Conservation (phyloP, 2,797 vertebrate species). For the Phoxinus dragarum region DNA sequence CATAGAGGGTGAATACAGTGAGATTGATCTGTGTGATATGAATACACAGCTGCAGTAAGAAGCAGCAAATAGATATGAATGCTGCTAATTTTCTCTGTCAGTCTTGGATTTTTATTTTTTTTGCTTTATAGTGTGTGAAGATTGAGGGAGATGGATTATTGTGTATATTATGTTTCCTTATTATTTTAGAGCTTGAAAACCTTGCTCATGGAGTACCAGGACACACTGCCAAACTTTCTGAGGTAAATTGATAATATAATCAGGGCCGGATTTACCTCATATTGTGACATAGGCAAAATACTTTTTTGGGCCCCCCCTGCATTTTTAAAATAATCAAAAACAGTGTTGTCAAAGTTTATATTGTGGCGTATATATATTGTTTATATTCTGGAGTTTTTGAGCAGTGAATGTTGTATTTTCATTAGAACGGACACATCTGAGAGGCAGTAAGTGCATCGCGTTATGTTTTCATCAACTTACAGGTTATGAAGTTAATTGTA, state of each 20-base stretch:
- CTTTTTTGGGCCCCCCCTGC: not conserved
- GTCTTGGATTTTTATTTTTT: not conserved
- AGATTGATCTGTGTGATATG: not conserved
- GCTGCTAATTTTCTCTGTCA: not conserved
- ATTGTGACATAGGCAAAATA: not conserved
- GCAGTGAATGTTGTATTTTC: not conserved
- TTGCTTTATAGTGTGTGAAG: not conserved
- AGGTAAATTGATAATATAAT: slow-evolving; percentile 72
- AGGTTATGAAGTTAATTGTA: no score
- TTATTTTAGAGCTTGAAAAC: slow-evolving; percentile 84
- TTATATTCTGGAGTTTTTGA: not conserved
- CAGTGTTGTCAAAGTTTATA: not conserved
- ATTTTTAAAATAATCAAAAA: not conserved
- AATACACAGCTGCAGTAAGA: not conserved
- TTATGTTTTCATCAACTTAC: no score
- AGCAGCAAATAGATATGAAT: not conserved
- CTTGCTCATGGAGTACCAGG: slow-evolving; percentile 76
- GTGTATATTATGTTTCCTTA: not conserved
- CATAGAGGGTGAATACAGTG: slow-evolving; percentile 80
- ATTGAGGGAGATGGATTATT: not conserved
- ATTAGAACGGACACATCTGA: no score
- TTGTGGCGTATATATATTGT: not conserved
- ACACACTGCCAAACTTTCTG: slow-evolving; percentile 67
- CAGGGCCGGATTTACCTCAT: not conserved
- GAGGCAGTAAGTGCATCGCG: no score